Evolutionary conservation across 2,113 vertebrate genomes (phyloP).

Genomic region (Psilopogon haemacephalus): DNA sequence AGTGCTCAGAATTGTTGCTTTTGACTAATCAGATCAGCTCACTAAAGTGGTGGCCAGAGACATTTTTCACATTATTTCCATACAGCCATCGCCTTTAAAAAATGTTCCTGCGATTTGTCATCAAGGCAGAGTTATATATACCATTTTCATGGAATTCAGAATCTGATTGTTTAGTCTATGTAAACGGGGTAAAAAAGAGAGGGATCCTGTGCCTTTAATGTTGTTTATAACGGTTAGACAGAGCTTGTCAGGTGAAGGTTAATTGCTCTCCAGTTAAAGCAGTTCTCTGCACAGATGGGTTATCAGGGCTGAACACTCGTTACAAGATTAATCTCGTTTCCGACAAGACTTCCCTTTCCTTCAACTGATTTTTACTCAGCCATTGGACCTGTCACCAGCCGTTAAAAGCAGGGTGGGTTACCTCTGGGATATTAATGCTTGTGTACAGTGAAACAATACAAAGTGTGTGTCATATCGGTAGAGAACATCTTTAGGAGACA

Average conservation of each 20-base stretch:
- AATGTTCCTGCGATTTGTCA: background rate
- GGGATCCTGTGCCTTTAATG: constrained; percentile 76
- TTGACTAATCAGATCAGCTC: background rate
- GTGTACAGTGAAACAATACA: constrained; percentile 70
- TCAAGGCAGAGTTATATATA: constrained; percentile 34
- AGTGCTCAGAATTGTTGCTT: background rate
- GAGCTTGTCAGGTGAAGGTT: constrained; percentile 85
- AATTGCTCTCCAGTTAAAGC: constrained; percentile 81
- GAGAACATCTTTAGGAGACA: constrained; percentile 79
- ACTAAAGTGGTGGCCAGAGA: background rate
- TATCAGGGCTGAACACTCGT: constrained; percentile 88
- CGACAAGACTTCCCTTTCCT: constrained; percentile 89
- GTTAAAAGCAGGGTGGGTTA: constrained; percentile 78
- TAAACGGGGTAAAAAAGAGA: background rate
- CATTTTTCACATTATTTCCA: constrained; percentile 3
- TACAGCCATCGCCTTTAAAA: background rate
- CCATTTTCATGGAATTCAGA: constrained; percentile 64
- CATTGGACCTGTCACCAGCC: constrained; percentile 82
- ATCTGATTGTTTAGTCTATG: constrained; percentile 77
- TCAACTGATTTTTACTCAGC: constrained; percentile 85
- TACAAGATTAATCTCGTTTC: constrained; percentile 89
- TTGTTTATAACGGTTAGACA: constrained; percentile 81
- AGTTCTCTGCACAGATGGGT: constrained; percentile 85
- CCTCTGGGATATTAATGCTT: constrained; percentile 71
- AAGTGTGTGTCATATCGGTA: constrained; percentile 72